Evolutionary conservation across 2,113 vertebrate genomes (phyloP), one percentile per base, ranked within the genome.

Genomic region (Ophthalmolycus amberensis): DNA sequence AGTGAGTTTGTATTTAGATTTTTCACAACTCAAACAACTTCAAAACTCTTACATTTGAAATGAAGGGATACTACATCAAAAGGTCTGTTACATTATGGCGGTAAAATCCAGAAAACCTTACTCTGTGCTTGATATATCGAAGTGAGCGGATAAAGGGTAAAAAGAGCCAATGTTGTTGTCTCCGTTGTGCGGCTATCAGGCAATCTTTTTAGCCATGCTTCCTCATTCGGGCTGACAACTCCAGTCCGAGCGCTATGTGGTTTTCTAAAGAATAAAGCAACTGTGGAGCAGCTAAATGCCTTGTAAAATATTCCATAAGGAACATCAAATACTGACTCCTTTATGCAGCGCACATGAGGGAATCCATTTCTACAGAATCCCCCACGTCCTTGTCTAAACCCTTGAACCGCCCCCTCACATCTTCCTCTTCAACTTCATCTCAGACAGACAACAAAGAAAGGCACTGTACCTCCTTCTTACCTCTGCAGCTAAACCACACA

Each of bases 271-370:
- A 66, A 69, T 40, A 79, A 58, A 71, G 52, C 66, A 75, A 38
- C 52, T 37, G 27, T 54, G 22, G 68, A 63, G 16, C 38, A 25
- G 63, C 48, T 76, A 59, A 85, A 80, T 25, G 38, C 27, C 73
- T 71, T 25, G 38, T 76, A 34, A 69, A 75, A 79, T 76, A 82
- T 79, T 88, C 48, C n/a, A 65, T 67, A 5, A 72, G 79, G 54
- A 76, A 79, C 71, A 83, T 80, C 67, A 85, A 85, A 88, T 79
- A 71, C 20, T 56, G 52, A 58, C 62, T 67, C 37, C 44, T 64
- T 29, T 18, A n/a, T 70, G 37, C 25, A 5, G 46, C 5, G 20
- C 38, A 65, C 68, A 70, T 27, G 14, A 69, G 74, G 50, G 69
- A 80, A 80, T 84, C 40, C 29, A 25, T 58, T 80, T 42, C 71